Conservation (phyloP, 2,113 vertebrate genomes). For the Lontra canadensis region DNA sequence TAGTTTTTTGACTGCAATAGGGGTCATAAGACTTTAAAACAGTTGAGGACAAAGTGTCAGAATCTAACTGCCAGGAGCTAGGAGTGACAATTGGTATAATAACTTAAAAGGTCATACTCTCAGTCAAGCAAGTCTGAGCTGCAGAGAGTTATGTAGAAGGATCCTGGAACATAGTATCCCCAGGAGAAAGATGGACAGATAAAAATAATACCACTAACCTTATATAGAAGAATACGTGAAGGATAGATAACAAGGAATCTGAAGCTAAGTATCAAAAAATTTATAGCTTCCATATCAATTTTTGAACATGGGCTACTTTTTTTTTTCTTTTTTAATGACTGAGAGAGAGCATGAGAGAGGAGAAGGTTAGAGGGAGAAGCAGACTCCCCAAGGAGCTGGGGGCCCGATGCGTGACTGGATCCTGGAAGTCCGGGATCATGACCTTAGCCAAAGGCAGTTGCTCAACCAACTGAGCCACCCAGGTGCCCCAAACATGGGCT, state of each 20-base stretch:
- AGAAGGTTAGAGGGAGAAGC: too few species aligned
- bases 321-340: too few species aligned
- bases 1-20: neutral
- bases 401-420: too few species aligned
- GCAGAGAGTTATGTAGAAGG: neutral
- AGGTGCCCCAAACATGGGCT: neutral
- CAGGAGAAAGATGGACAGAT: neutral
- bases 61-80: neutral
- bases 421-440: too few species aligned
- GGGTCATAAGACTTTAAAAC: neutral
- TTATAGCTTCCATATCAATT: neutral
- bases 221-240: neutral
- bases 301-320: neutral
- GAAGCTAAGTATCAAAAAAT: neutral
- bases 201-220: neutral
- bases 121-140: neutral
- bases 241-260: neutral
- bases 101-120: neutral
- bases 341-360: too few species aligned
- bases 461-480: too few species aligned
- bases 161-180: neutral
- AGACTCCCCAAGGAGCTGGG: too few species aligned
- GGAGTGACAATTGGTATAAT: neutral
- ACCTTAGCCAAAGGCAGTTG: too few species aligned
- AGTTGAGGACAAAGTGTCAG: neutral